Conservation (phyloP, 2,113 vertebrate species). For the Jaculus jaculus region DNA sequence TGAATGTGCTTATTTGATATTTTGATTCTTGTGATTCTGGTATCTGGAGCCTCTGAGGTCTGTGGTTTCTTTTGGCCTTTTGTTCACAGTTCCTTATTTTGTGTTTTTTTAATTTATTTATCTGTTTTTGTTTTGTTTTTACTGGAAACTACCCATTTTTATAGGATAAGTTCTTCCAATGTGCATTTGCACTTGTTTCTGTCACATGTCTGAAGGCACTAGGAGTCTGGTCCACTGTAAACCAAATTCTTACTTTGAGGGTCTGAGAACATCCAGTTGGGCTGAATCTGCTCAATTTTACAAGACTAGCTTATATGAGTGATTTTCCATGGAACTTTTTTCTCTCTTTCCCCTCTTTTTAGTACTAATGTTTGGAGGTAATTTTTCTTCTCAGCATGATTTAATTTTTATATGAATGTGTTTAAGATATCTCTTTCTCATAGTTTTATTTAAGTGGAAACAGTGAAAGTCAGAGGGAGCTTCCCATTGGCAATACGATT, state of each 20-base stretch:
- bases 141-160: slow-evolving; percentile 29
- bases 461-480: slow-evolving; percentile 20
- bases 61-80: slow-evolving; percentile 25
- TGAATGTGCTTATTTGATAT: neutral
- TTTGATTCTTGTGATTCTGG: neutral
- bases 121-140: slow-evolving; percentile 44
- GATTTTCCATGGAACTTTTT: neutral
- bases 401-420: neutral
- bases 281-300: slow-evolving; percentile 31
- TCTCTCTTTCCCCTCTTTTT: neutral
- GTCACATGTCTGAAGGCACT: slow-evolving; percentile 1
- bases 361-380: neutral
- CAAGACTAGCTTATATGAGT: neutral
- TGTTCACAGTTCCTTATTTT: neutral
- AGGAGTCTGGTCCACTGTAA: neutral
- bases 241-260: slow-evolving; percentile 45
- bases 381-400: neutral
- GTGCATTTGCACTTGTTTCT: slow-evolving; percentile 38
- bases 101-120: slow-evolving; percentile 8
- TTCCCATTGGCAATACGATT: slow-evolving; percentile 18
- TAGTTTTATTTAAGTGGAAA: slow-evolving; percentile 1
- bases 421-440: neutral
- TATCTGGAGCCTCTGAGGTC: neutral
- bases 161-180: slow-evolving; percentile 18
- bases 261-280: slow-evolving; percentile 32